phyloP scores from a whole-genome alignment of 2,113 vertebrate genomes.

The Hippocampus barbouri region DNA sequence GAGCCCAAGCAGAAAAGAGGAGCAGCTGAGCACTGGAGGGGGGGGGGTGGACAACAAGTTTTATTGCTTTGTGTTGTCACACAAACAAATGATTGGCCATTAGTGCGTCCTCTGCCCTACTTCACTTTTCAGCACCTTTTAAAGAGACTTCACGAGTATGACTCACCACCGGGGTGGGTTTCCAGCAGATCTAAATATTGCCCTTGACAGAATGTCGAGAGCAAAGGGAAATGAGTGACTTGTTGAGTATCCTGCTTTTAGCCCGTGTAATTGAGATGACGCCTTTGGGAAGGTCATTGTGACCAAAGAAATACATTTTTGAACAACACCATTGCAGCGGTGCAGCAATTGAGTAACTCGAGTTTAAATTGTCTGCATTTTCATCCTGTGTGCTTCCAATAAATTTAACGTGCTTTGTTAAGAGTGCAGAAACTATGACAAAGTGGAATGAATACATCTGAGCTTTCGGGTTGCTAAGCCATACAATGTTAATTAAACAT shows the following conservation, averaged over 20 bases:
- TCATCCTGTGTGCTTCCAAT: no score
- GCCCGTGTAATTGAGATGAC: neutral
- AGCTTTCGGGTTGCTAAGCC: no score
- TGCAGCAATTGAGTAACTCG: neutral
- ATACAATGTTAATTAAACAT: no score
- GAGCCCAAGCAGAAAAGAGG: neutral
- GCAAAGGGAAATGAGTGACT: neutral
- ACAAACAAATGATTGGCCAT: conserved; percentile 38
- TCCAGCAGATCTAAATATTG: neutral
- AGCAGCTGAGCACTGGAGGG: neutral
- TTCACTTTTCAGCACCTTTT: conserved; percentile 14
- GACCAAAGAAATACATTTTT: neutral
- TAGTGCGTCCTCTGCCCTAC: conserved; percentile 21
- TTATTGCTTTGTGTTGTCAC: conserved; percentile 28
- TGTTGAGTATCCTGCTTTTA: neutral
- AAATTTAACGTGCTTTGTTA: no score
- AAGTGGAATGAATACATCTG: no score
- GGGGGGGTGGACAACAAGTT: conserved; percentile 11
- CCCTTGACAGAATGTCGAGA: neutral
- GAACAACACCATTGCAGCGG: neutral
- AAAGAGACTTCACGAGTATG: conserved; percentile 23
- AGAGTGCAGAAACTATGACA: no score
- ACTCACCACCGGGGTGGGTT: conserved; percentile 17
- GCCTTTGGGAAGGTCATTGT: neutral
- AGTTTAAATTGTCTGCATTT: no score